Percentiles rank a stretch among this genome's conserved stretches.
Evolutionary conservation across 1,140 invertebrate genomes (phyloP).

Genomic region (Meloidogyne hapla): DNA sequence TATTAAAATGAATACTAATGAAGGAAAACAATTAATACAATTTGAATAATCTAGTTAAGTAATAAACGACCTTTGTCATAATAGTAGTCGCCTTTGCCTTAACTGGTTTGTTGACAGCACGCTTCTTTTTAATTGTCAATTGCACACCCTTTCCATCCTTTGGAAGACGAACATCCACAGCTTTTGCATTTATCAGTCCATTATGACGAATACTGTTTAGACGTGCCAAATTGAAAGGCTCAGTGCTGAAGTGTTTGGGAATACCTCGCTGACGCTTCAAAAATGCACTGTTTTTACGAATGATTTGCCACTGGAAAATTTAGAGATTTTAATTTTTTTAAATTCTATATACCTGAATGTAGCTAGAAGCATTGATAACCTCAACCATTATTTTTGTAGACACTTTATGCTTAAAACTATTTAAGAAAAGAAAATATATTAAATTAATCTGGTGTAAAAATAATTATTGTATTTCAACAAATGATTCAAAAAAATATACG

Average conservation of each 20-base stretch:
- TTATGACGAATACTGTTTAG: slow-evolving; percentile 42
- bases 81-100: neutral
- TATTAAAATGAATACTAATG: no score
- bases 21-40: no score
- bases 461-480: neutral
- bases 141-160: slow-evolving; percentile 31
- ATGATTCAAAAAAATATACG: slow-evolving; percentile 11
- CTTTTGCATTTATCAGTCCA: slow-evolving; percentile 42
- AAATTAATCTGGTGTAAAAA: slow-evolving; percentile 1
- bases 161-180: slow-evolving; percentile 36
- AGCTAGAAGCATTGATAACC: slow-evolving; percentile 20
- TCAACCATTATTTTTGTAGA: neutral
- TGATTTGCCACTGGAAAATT: slow-evolving; percentile 36
- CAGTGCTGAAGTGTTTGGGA: slow-evolving; percentile 43
- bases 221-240: slow-evolving; percentile 37
- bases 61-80: slow-evolving; percentile 7
- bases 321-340: slow-evolving; percentile 1
- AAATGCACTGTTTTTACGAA: slow-evolving; percentile 45
- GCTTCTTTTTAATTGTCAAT: slow-evolving; percentile 30
- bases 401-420: neutral
- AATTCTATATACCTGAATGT: slow-evolving; percentile 19
- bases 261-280: slow-evolving; percentile 43
- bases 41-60: no score
- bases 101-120: neutral
- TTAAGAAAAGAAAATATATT: no score